phyloP scores from a whole-genome alignment of 2,797 vertebrate species.

The Pteronotus mesoamericanus region DNA sequence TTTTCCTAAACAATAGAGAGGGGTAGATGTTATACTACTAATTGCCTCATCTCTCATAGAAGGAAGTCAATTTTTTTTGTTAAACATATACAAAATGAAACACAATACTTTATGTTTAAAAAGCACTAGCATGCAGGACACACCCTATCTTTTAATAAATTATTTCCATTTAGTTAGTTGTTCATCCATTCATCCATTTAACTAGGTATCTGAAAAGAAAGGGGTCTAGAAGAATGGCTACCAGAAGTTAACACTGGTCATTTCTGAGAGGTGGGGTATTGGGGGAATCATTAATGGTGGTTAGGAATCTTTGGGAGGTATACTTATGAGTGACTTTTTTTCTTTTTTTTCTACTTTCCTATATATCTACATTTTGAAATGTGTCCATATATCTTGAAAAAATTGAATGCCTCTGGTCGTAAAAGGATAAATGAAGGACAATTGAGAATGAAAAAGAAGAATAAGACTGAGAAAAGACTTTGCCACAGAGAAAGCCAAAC shows the following conservation, averaged over 20 bases:
- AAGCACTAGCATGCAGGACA: not conserved
- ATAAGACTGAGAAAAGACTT: not conserved
- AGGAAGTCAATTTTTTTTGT: conserved; percentile 6
- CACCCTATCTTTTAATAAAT: not conserved
- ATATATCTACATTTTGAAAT: not conserved
- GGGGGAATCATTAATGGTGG: not conserved
- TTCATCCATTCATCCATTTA: not conserved
- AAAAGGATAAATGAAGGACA: not conserved
- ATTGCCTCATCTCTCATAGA: not conserved
- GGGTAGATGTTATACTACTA: not conserved
- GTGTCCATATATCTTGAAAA: not conserved
- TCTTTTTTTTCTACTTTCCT: not conserved
- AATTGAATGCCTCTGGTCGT: not conserved
- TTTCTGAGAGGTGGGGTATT: not conserved
- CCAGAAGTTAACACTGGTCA: not conserved
- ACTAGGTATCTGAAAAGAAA: not conserved
- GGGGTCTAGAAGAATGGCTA: not conserved
- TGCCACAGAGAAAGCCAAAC: not conserved
- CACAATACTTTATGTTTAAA: not conserved
- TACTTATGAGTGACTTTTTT: not conserved
- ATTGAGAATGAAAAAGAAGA: not conserved
- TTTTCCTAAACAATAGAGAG: not conserved
- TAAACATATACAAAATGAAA: conserved; percentile 6
- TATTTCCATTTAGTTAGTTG: not conserved
- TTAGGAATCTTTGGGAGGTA: not conserved